Percentiles rank a stretch among this genome's conserved stretches.
These are phyloP conservation scores for Bradynema listronoti DNA, from an alignment of 1,140 invertebrate species.

Conservation along the genomic window DNA sequence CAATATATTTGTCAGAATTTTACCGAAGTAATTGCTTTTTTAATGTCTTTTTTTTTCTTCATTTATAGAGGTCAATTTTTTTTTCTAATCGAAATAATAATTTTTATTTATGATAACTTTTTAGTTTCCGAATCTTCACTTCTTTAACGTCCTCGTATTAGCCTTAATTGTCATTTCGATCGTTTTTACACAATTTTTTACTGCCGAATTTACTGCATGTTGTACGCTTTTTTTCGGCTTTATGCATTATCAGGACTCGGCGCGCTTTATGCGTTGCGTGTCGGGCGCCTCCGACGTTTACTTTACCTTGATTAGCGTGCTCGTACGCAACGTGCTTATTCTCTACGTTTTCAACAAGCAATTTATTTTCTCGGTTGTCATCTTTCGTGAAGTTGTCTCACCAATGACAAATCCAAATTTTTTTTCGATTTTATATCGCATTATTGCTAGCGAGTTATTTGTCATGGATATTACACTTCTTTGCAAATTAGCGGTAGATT, in stretches of 20 bases:
- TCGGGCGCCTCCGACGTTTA: slow-evolving; percentile 10
- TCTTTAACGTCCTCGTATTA: slow-evolving; percentile 9
- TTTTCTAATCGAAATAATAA: background rate
- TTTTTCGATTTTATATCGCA: slow-evolving; percentile 15
- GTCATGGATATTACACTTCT: slow-evolving; percentile 22
- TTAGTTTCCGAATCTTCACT: slow-evolving; percentile 27
- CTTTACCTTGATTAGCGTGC: slow-evolving; percentile 15
- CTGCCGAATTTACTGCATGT: slow-evolving; percentile 11
- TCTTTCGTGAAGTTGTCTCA: slow-evolving; percentile 12
- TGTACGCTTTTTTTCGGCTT: slow-evolving; percentile 22
- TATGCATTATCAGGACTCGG: slow-evolving; percentile 19
- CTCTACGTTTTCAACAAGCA: slow-evolving; percentile 15
- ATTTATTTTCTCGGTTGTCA: slow-evolving; percentile 17
- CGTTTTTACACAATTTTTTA: slow-evolving; percentile 20
- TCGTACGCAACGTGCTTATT: slow-evolving; percentile 16
- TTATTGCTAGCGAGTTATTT: slow-evolving; percentile 23
- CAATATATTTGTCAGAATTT: slow-evolving; percentile 5
- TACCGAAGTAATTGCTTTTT: background rate
- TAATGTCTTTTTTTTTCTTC: slow-evolving; percentile 1
- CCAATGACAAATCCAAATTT: slow-evolving; percentile 19
- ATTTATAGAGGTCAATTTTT: background rate
- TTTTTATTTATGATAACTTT: slow-evolving; percentile 5
- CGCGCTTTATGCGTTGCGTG: slow-evolving; percentile 13
- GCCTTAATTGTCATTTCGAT: slow-evolving; percentile 12
- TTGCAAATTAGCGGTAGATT: slow-evolving; percentile 18